phyloP scores from a whole-genome alignment of 2,888 invertebrate genomes.

The Sphaerophoria rueppellii region DNA sequence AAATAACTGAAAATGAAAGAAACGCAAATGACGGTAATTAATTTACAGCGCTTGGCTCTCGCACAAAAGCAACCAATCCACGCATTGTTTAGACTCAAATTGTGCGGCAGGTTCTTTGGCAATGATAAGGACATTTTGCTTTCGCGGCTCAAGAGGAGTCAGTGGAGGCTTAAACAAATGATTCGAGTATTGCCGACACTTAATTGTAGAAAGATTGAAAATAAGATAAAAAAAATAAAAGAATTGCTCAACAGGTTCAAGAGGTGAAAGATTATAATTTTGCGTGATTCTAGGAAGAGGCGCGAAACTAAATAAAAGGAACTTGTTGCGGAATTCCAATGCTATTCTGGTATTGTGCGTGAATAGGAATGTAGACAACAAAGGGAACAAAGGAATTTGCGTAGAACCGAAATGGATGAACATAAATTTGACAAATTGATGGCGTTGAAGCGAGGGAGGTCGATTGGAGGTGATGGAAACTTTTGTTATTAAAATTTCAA shows the following conservation, averaged over 20 bases:
- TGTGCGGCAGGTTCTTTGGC: slow-evolving; percentile 42
- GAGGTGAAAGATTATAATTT: not conserved
- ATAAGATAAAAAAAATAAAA: slow-evolving; percentile 28
- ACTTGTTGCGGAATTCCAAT: slow-evolving; percentile 28
- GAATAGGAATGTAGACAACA: slow-evolving; percentile 3
- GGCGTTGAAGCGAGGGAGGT: not conserved
- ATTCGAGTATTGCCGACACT: slow-evolving; percentile 57
- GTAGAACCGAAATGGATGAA: not conserved
- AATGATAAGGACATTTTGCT: slow-evolving; percentile 62
- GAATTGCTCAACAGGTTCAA: not conserved
- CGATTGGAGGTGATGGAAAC: too few species aligned
- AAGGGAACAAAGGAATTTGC: not conserved
- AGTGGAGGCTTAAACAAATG: slow-evolving; percentile 48
- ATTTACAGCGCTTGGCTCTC: slow-evolving; percentile 24
- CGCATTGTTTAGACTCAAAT: slow-evolving; percentile 47
- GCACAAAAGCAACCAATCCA: slow-evolving; percentile 36
- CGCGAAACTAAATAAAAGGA: not conserved
- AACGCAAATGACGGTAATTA: slow-evolving; percentile 62
- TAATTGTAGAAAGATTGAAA: slow-evolving; percentile 47
- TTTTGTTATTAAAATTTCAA: too few species aligned
- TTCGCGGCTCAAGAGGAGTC: slow-evolving; percentile 16
- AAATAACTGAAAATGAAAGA: slow-evolving; percentile 10
- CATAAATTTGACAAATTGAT: slow-evolving; percentile 22
- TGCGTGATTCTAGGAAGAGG: not conserved
- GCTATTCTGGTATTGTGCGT: not conserved